Evolutionary conservation across 2,888 invertebrate species (phyloP), one percentile per base, ranked within the genome.

Genomic region (Onthophagus sagittarius): DNA sequence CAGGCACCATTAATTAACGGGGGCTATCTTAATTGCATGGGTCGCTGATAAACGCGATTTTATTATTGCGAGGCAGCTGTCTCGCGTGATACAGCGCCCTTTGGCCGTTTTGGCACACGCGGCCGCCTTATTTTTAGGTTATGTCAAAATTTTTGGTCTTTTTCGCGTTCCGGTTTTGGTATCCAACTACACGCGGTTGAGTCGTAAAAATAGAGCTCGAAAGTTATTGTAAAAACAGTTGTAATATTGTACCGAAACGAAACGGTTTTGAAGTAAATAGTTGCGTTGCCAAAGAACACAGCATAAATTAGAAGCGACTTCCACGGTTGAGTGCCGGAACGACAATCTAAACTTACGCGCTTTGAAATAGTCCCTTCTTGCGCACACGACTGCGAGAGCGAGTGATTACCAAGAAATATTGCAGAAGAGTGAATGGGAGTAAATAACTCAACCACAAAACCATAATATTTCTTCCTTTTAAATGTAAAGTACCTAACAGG

Each of bases 1-100:
- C n/a, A 67, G 67, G 32, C 31, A 23, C 31, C 67, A 23, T 67
- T 67, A 67, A 67, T 67, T 67, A 67, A 67, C 32, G 67, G 31
- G 32, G 31, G 32, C 67, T 31, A 31, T 67, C 31, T 67, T 67
- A 67, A 67, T 67, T 67, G 67, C 67, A n/a, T 6, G 31, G 31
- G 67, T 53, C 67, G 23, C 67, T 31, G 23, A 67, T 67, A 67
- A 67, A 67, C 67, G 67, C 9, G 67, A 67, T 67, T 67, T 67
- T 67, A 67, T 67, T 67, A 67, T 67, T 67, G 32, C 67, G n/a
- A 1, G 31, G 67, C 67, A 67, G 67, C 67, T 67, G 67, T 23
- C 67, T 67, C 67, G 67, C 67, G 39, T 53, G 39, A 53, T 53
- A 23, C 23, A 67, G 32, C 67, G 67, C 67, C 63, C 14, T 63